Evolutionary conservation across 1,140 invertebrate genomes (phyloP).

Genomic region (Orchesella cincta): DNA sequence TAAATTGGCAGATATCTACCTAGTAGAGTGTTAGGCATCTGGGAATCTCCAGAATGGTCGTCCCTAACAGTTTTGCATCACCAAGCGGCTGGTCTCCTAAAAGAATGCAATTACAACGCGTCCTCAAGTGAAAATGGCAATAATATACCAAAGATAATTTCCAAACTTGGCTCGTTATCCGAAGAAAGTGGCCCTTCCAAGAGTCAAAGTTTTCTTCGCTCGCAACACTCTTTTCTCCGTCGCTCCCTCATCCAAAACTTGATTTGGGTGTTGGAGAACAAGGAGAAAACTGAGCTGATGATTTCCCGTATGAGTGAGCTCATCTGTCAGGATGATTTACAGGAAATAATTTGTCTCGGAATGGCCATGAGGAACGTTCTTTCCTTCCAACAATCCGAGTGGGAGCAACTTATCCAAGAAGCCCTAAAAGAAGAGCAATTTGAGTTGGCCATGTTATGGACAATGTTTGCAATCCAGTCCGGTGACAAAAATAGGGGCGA

Average conservation of each 20-base stretch:
- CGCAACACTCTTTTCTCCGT: background rate
- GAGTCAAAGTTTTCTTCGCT: background rate
- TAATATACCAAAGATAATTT: background rate
- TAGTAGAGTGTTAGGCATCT: conserved; percentile 21
- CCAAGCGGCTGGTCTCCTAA: background rate
- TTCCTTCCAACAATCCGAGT: background rate
- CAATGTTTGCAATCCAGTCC: conserved; percentile 12
- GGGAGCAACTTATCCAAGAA: background rate
- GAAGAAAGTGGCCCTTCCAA: background rate
- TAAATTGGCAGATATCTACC: background rate
- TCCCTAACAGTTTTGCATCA: background rate
- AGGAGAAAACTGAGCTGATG: background rate
- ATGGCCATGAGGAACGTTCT: conserved; percentile 30
- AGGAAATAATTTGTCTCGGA: conserved; percentile 32
- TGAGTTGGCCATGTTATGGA: conserved; percentile 45
- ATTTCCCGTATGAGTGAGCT: background rate
- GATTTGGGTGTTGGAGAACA: conserved; percentile 12
- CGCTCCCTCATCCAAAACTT: conserved; percentile 12
- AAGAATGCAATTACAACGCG: background rate
- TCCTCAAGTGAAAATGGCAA: background rate
- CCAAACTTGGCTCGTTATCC: background rate
- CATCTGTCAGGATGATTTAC: background rate
- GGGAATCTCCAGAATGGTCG: conserved; percentile 25
- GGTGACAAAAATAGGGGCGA: background rate
- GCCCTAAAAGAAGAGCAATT: conserved; percentile 31